These are phyloP conservation scores for Apis cerana DNA, from an alignment of 1,140 invertebrate genomes.

Conservation along the genomic window DNA sequence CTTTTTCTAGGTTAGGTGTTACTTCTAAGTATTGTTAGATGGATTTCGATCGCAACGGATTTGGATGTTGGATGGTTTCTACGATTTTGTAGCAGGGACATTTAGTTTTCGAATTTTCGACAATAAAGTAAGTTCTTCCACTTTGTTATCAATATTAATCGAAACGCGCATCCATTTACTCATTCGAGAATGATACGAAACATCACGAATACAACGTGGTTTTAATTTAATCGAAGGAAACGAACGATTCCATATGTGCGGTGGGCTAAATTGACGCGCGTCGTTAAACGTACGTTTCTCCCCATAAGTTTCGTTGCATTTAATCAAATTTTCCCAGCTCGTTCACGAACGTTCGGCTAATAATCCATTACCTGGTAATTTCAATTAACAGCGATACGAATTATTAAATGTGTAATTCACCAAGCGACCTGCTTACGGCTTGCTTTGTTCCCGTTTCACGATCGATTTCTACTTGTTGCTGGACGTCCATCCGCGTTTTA, in stretches of 20 bases:
- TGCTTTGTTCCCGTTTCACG: not conserved
- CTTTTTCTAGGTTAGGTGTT: no score
- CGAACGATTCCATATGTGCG: not conserved
- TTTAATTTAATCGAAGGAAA: not conserved
- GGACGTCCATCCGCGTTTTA: not conserved
- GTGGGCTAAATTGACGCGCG: not conserved
- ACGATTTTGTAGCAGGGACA: no score
- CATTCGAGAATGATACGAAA: no score
- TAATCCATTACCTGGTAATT: slow-evolving; percentile 20
- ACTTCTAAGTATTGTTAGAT: no score
- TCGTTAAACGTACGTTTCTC: slow-evolving; percentile 1
- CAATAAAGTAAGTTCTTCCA: no score
- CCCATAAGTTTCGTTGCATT: slow-evolving; percentile 5
- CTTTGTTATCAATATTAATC: no score
- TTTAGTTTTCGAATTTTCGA: no score
- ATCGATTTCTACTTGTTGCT: slow-evolving; percentile 18
- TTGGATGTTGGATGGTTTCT: no score
- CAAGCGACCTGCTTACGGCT: not conserved
- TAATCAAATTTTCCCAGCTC: slow-evolving; percentile 2
- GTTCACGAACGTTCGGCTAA: not conserved
- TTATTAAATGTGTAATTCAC: slow-evolving; percentile 5
- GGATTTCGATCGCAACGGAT: no score
- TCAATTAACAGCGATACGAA: slow-evolving; percentile 20
- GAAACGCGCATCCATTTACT: no score
- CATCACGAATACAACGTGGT: not conserved